Evolutionary conservation across 2,797 vertebrate species (phyloP).

Genomic region (Anguilla marmorata): DNA sequence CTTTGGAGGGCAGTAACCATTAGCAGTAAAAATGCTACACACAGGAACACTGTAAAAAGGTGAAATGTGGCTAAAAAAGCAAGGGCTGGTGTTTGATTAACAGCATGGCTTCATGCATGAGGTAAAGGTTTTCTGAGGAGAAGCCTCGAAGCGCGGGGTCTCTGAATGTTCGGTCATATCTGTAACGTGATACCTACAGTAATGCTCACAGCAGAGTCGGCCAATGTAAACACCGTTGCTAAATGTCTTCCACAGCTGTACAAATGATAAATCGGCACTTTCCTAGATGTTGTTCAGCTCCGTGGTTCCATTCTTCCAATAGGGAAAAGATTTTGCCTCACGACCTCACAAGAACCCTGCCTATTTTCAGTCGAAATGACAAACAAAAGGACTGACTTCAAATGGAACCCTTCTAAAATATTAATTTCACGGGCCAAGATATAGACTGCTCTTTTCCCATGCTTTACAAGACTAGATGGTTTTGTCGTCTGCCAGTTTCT

Average conservation of each 20-base stretch:
- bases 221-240: slow-evolving; percentile 70
- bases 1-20: background rate
- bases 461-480: slow-evolving; percentile 2
- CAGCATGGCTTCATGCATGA: slow-evolving; percentile 62
- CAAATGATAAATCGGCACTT: slow-evolving; percentile 55
- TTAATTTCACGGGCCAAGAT: background rate
- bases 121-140: slow-evolving; percentile 64
- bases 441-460: background rate
- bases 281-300: slow-evolving; percentile 48
- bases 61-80: slow-evolving; percentile 23
- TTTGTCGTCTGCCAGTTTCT: background rate
- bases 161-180: slow-evolving; percentile 61
- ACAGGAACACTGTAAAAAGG: slow-evolving; percentile 20
- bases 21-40: slow-evolving; percentile 23
- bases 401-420: slow-evolving; percentile 11
- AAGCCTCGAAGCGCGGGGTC: slow-evolving; percentile 55
- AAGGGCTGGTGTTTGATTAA: slow-evolving; percentile 57
- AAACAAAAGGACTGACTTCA: slow-evolving; percentile 8
- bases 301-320: slow-evolving; percentile 45
- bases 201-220: slow-evolving; percentile 56
- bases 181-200: slow-evolving; percentile 58
- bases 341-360: background rate
- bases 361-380: background rate
- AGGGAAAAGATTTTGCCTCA: slow-evolving; percentile 12
- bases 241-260: slow-evolving; percentile 58